Evolutionary conservation across 2,113 vertebrate genomes (phyloP).

Genomic region (Rhynchopsitta pachyrhyncha): DNA sequence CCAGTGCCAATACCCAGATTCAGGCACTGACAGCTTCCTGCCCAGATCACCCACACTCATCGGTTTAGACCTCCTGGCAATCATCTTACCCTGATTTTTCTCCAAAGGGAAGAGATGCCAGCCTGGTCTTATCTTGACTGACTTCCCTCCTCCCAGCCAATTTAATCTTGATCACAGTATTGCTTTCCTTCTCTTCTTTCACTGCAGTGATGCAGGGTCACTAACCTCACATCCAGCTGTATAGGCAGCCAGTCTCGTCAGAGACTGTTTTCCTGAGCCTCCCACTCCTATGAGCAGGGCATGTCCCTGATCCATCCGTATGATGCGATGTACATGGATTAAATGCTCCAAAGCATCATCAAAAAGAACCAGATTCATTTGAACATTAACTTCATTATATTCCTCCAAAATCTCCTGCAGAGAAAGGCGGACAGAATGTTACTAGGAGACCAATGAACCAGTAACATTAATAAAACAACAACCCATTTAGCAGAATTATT

Average conservation of each 20-base stretch:
- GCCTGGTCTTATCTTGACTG: not conserved
- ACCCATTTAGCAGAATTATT: not conserved
- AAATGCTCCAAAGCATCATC: conserved; percentile 95
- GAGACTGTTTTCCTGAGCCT: conserved; percentile 93
- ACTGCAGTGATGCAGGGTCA: not conserved
- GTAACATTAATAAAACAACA: not conserved
- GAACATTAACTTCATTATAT: conserved; percentile 85
- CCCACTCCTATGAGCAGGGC: conserved; percentile 90
- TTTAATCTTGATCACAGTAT: not conserved
- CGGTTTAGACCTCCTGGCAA: not conserved
- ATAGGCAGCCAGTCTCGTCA: conserved; percentile 87
- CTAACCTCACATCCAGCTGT: conserved; percentile 89
- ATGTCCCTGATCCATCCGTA: conserved; percentile 88
- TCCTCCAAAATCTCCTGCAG: conserved; percentile 92
- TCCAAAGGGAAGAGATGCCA: not conserved
- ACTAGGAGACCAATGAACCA: not conserved
- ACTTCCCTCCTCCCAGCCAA: not conserved
- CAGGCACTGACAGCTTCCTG: not conserved
- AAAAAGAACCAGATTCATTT: conserved; percentile 93
- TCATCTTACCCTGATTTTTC: not conserved
- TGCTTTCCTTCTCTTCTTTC: not conserved
- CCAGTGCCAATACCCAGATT: not conserved
- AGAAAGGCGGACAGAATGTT: not conserved
- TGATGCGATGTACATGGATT: conserved; percentile 85
- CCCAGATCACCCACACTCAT: not conserved